These are phyloP conservation scores for Leistus spinibarbis DNA, from an alignment of 2,888 invertebrate genomes.

Conservation along the genomic window DNA sequence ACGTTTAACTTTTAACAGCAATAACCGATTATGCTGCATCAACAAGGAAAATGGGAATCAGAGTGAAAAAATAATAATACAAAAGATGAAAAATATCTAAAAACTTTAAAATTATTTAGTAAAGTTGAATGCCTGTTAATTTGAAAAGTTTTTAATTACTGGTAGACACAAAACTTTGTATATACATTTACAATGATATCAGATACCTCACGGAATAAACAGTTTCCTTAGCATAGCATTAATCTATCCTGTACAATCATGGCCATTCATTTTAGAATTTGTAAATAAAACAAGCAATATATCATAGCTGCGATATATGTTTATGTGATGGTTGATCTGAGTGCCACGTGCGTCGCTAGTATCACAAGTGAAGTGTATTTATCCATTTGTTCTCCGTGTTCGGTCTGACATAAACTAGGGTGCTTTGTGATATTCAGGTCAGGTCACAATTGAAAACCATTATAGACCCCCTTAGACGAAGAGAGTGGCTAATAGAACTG, in stretches of 20 bases:
- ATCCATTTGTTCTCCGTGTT: too few relatives aligned
- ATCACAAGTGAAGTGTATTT: too few relatives aligned
- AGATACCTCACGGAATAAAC: slow-evolving; percentile 24
- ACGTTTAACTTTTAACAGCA: background rate
- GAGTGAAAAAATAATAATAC: background rate
- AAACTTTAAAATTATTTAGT: slow-evolving; percentile 24
- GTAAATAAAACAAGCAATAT: background rate
- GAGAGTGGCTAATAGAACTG: too few relatives aligned
- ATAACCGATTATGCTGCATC: background rate
- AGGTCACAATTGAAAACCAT: too few relatives aligned
- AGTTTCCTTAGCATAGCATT: background rate
- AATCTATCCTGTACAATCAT: background rate
- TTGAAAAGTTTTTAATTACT: slow-evolving; percentile 34
- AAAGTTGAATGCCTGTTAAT: slow-evolving; percentile 33
- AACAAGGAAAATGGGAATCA: background rate
- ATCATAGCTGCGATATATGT: too few relatives aligned
- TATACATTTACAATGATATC: slow-evolving; percentile 30
- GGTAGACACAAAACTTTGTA: slow-evolving; percentile 14
- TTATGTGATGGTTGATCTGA: too few relatives aligned
- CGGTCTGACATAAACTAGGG: too few relatives aligned
- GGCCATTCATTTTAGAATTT: background rate
- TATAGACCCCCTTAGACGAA: too few relatives aligned
- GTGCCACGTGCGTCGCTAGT: too few relatives aligned
- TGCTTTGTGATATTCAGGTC: too few relatives aligned
- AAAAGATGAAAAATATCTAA: background rate